Conservation (phyloP, 2,888 invertebrate species). For the Rhagium mordax region DNA sequence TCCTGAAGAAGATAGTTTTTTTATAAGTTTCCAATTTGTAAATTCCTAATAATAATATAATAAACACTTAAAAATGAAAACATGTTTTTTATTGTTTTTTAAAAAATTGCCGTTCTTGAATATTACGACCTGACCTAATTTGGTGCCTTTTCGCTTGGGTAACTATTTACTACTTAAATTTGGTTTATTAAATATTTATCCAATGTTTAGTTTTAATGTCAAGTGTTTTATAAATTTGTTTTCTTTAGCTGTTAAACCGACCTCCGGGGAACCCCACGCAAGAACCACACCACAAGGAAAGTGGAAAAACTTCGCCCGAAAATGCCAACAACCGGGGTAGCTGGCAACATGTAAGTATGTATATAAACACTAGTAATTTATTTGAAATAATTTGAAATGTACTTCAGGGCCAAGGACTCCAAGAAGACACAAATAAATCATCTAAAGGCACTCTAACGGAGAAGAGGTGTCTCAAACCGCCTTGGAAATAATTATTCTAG, state of each 20-base stretch:
- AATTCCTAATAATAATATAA: constrained; percentile 8
- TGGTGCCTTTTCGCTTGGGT: constrained; percentile 5
- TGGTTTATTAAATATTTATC: not conserved
- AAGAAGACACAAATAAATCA: constrained; percentile 31
- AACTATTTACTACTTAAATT: not conserved
- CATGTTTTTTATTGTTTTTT: not conserved
- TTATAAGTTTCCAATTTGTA: constrained; percentile 24
- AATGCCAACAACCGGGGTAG: constrained; percentile 30
- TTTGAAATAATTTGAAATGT: constrained; percentile 1
- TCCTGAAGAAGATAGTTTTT: constrained; percentile 42
- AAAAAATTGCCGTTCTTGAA: not conserved
- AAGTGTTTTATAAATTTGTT: constrained; percentile 5
- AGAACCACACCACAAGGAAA: constrained; percentile 37
- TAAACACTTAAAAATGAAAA: constrained; percentile 3
- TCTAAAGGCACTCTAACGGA: constrained; percentile 42
- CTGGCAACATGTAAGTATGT: constrained; percentile 51
- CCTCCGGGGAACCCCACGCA: constrained; percentile 55
- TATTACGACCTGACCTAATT: constrained; percentile 3
- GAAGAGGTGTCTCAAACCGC: constrained; percentile 53
- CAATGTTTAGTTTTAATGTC: not conserved
- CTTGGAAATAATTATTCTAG: constrained; percentile 55
- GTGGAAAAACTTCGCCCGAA: constrained; percentile 29
- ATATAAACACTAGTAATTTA: constrained; percentile 21
- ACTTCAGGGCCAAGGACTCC: constrained; percentile 45
- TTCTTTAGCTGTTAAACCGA: constrained; percentile 61